Conservation (phyloP, 2,888 invertebrate genomes). For the Macropis europaea region DNA sequence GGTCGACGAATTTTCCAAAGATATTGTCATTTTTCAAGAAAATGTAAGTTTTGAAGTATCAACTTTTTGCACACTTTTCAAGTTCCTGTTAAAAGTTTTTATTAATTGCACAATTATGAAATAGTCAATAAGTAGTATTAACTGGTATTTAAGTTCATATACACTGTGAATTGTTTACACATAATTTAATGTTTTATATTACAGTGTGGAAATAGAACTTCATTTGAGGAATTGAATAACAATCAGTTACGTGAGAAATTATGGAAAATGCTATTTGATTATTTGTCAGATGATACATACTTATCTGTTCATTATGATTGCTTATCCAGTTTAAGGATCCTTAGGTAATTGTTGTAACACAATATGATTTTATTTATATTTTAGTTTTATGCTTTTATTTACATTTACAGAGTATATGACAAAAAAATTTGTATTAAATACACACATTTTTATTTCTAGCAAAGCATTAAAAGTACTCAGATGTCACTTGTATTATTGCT, state of each 20-base stretch:
- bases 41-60: constrained; percentile 73
- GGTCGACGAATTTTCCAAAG: constrained; percentile 64
- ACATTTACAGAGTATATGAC: neutral
- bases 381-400: neutral
- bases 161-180: too few relatives aligned
- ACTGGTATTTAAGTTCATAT: neutral
- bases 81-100: neutral
- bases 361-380: neutral
- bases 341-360: constrained; percentile 82
- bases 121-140: neutral
- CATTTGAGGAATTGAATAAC: constrained; percentile 83
- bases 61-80: neutral
- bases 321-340: constrained; percentile 84
- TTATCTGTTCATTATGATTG: constrained; percentile 81
- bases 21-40: constrained; percentile 77
- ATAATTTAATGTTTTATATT: too few relatives aligned
- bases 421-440: neutral
- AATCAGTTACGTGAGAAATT: constrained; percentile 82
- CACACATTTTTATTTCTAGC: constrained; percentile 9
- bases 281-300: constrained; percentile 81
- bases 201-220: constrained; percentile 82
- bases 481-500: neutral
- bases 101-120: neutral
- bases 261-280: constrained; percentile 84
- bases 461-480: neutral